These are phyloP conservation scores for Chymomyza amoena DNA, from an alignment of 2,888 invertebrate genomes.

Conservation along the genomic window DNA sequence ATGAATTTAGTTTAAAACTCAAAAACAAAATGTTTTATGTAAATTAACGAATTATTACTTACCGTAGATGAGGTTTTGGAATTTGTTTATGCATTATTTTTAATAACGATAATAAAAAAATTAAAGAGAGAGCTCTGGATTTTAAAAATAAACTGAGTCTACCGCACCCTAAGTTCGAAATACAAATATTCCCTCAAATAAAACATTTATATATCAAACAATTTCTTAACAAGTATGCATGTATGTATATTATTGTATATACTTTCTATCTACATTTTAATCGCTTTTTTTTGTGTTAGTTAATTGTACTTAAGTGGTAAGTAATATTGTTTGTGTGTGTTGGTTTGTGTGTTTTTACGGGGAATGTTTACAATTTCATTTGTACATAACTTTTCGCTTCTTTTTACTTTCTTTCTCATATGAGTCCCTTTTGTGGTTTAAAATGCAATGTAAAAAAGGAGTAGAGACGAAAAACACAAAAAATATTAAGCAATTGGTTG, in stretches of 20 bases:
- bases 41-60: background rate
- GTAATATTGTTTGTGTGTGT: constrained; percentile 1
- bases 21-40: background rate
- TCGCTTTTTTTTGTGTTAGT: constrained; percentile 15
- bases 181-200: background rate
- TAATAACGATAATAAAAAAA: background rate
- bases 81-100: background rate
- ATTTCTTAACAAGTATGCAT: background rate
- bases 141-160: background rate
- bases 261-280: background rate
- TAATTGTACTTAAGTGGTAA: constrained; percentile 24
- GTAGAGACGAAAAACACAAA: constrained; percentile 75
- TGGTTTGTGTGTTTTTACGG: background rate
- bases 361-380: constrained; percentile 48
- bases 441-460: constrained; percentile 76
- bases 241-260: background rate
- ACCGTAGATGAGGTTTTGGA: background rate
- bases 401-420: constrained; percentile 77
- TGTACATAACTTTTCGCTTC: constrained; percentile 75
- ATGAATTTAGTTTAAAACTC: background rate
- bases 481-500: constrained; percentile 75
- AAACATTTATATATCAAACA: background rate
- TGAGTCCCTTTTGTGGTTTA: constrained; percentile 74
- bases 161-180: background rate
- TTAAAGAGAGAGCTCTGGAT: background rate